Base-by-base conservation (phyloP, 2,888 invertebrate species). In the Meta bourneti region DNA sequence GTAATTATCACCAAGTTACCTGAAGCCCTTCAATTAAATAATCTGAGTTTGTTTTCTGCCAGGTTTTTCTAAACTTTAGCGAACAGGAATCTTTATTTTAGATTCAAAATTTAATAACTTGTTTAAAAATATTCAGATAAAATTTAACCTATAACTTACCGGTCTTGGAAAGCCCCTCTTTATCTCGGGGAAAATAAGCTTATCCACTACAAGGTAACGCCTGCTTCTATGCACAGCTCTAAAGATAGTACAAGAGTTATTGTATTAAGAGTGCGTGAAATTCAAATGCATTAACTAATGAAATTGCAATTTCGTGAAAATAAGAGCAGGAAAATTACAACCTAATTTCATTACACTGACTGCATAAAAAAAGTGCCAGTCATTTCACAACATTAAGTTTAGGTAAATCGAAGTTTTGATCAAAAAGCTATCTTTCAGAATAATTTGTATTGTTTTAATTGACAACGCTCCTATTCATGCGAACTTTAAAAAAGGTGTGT, bases 91-190 rank as follows among this genome's bases (percentile, higher is more conserved):
- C n/a, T n/a, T n/a, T n/a, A n/a, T n/a, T n/a, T n/a, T n/a, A n/a
- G n/a, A n/a, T n/a, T n/a, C n/a, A n/a, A n/a, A n/a, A n/a, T n/a
- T n/a, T n/a, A n/a, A n/a, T n/a, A n/a, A n/a, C n/a, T n/a, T n/a
- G n/a, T n/a, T n/a, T n/a, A n/a, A n/a, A n/a, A n/a, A n/a, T n/a
- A n/a, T n/a, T n/a, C n/a, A n/a, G n/a, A n/a, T n/a, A n/a, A n/a
- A n/a, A n/a, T n/a, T n/a, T n/a, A n/a, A n/a, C n/a, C n/a, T n/a
- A 34, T 4, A 34, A 72, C 86, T 87, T 80, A 93, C 93, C n/a
- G 93, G 92, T 19, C 61, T 84, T 13, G 93, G 93, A 88, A 77
- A 80, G 13, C 93, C 93, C n/a, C 69, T 90, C 49, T 78, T 85
- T n/a, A 92, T 92, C 88, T 93, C 93, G 7, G 88, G 89, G 72